A percentile compares a stretch with the other conserved stretches of the same genome.
Evolutionary conservation across 1,140 invertebrate genomes (phyloP).

Genomic region (Leptopilina boulardi): DNA sequence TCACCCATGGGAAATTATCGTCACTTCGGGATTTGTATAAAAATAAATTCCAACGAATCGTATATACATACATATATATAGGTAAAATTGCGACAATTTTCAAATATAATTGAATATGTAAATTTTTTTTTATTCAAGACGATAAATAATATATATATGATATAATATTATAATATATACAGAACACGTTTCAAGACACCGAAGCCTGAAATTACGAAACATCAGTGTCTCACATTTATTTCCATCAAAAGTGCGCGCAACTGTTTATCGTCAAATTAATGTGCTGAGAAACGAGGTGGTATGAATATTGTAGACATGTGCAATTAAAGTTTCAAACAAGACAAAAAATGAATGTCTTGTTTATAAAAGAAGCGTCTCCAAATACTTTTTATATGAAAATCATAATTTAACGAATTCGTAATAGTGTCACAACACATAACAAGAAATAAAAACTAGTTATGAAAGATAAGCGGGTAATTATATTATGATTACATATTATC

Average conservation of each 20-base stretch:
- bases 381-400: background rate
- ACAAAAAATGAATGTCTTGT: constrained; percentile 18
- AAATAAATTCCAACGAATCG: background rate
- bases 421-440: constrained; percentile 2
- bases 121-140: background rate
- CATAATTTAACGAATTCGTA: constrained; percentile 13
- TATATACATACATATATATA: background rate
- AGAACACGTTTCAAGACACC: too few relatives aligned
- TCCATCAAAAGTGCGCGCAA: background rate
- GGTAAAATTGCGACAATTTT: background rate
- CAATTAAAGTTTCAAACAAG: constrained; percentile 2
- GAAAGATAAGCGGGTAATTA: constrained; percentile 17
- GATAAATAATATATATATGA: background rate
- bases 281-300: background rate
- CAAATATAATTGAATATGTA: constrained; percentile 21
- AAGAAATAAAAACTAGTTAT: background rate
- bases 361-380: background rate
- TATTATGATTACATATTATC: constrained; percentile 24
- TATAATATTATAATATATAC: background rate
- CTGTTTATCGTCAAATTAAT: constrained; percentile 21
- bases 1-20: background rate
- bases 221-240: background rate
- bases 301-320: background rate
- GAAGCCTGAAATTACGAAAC: background rate
- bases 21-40: background rate